Percentiles rank a stretch among this genome's conserved stretches.
Evolutionary conservation across 2,113 vertebrate species (phyloP).

Genomic region (Oxygymnocypris stewartii): DNA sequence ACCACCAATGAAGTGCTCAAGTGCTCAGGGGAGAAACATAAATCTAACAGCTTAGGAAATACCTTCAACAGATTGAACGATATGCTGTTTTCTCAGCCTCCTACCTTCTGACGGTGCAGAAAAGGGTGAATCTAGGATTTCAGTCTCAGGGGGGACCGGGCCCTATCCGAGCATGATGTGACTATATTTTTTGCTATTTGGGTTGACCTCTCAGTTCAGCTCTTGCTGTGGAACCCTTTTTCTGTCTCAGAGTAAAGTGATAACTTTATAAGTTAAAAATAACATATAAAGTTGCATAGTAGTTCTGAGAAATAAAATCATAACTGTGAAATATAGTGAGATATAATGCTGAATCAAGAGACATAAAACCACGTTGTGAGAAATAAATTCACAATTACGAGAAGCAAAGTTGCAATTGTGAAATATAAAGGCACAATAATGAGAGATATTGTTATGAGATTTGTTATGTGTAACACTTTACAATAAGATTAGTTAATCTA

Average conservation of each 20-base stretch:
- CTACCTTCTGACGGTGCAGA: constrained; percentile 11
- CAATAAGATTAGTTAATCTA: no score
- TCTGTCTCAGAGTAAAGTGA: neutral
- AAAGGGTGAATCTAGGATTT: neutral
- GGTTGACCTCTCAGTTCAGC: neutral
- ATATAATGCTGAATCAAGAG: neutral
- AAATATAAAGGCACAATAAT: neutral
- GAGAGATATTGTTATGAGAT: no score
- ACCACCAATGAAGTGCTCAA: constrained; percentile 41
- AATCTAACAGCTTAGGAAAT: constrained; percentile 48
- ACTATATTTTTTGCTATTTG: neutral
- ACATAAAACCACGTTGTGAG: neutral
- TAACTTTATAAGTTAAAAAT: neutral
- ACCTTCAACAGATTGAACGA: constrained; percentile 38
- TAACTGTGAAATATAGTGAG: neutral
- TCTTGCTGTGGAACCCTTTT: neutral
- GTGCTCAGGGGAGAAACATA: constrained; percentile 42
- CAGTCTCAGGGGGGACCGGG: neutral
- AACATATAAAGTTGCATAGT: no score
- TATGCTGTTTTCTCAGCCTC: constrained; percentile 7
- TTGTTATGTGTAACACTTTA: no score
- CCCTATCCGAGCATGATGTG: neutral
- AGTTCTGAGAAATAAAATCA: no score
- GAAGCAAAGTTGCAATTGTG: neutral
- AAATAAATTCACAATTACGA: neutral